Evolutionary conservation across 2,888 invertebrate species (phyloP), one percentile per base, ranked within the genome.

Genomic region (Lasioglossum pauxillum): DNA sequence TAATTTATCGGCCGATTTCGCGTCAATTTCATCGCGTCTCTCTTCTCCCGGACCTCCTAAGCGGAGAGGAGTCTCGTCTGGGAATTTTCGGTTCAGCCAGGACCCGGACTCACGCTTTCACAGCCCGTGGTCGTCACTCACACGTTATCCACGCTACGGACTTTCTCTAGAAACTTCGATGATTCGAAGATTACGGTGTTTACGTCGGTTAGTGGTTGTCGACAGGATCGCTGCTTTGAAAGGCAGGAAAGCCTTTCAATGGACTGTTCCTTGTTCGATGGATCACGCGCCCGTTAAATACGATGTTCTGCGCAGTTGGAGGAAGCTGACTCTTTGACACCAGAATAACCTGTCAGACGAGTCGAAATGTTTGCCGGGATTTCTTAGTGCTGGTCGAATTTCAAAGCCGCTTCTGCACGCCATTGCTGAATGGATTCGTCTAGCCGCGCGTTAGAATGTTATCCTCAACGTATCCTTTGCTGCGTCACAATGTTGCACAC

Each of bases 1-100:
- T 78, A 84, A 90, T 87, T 89, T 87, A 89, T 89, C 71, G 82
- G 38, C 60, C 46, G n/a, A 31, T 10, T 49, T 23, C 19, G 71
- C 67, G 75, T 75, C 60, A 41, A 41, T 44, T 57, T 23, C 16
- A 60, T n/a, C 75, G 69, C 31, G 83, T 76, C 8, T 23, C 23
- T 0, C 3, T 23, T 7, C 60, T 67, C 12, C 64, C 53, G 53
- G 53, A 71, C 67, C 44, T 49, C 38, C 75, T 27, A 53, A 53
- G 14, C 35, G 0, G 27, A 12, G 41, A 64, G 16, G 35, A 23
- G 16, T 67, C 27, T 46, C 46, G 71, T 35, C 38, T 75, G 75
- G 72, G 82, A 83, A 75, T 83, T 81, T 80, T 75, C 12, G 74
- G 35, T 75, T 44, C 38, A 27, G 49, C 57, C 44, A 8, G 5